These are phyloP conservation scores for Bradypus variegatus DNA, from an alignment of 2,797 vertebrate genomes.

Conservation along the genomic window DNA sequence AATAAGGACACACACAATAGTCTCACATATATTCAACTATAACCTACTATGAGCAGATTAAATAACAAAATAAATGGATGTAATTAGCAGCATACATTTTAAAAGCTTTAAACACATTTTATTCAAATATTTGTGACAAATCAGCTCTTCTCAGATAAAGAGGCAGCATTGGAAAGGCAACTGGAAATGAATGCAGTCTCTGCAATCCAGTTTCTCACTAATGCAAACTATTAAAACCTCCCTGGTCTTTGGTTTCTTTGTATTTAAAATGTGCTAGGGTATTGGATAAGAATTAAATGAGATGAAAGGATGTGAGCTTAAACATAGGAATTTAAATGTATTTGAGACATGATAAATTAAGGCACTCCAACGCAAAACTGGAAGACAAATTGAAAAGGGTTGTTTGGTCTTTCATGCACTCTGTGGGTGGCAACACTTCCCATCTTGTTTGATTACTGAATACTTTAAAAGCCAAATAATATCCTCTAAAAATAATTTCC, in stretches of 20 bases:
- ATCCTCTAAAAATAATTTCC: background rate
- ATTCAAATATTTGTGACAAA: background rate
- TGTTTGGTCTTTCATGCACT: background rate
- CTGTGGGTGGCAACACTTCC: background rate
- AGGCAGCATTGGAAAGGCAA: background rate
- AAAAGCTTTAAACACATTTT: background rate
- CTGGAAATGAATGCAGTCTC: background rate
- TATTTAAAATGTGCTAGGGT: background rate
- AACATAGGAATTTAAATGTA: background rate
- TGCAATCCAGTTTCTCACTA: background rate
- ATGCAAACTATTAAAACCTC: background rate
- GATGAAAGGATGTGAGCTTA: background rate
- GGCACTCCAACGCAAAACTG: background rate
- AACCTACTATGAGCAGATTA: background rate
- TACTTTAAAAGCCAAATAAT: background rate
- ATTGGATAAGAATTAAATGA: background rate
- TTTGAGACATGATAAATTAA: background rate
- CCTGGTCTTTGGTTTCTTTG: background rate
- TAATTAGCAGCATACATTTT: background rate
- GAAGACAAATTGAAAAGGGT: background rate
- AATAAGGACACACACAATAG: background rate
- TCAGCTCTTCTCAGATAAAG: background rate
- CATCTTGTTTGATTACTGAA: background rate
- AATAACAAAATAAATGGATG: background rate
- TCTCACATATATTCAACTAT: background rate